Evolutionary conservation across 2,888 invertebrate genomes (phyloP).

Genomic region (Ophion ventricosus): DNA sequence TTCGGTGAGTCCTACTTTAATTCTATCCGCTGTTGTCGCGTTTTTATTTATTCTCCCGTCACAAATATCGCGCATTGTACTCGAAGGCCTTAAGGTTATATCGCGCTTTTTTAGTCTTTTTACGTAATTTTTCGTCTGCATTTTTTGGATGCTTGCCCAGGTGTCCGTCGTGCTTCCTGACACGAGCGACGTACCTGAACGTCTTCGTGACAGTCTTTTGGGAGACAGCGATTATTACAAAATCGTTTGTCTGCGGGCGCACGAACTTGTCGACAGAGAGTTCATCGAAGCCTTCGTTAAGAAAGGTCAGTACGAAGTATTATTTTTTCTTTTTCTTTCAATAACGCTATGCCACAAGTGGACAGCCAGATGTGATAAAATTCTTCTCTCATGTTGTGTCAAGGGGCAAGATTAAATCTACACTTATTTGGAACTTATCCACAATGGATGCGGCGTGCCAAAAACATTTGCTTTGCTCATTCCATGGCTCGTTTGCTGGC

Average conservation of each 20-base stretch:
- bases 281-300: slow-evolving; percentile 86
- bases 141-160: slow-evolving; percentile 81
- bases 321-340: slow-evolving; percentile 35
- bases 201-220: slow-evolving; percentile 80
- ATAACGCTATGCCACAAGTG: background rate
- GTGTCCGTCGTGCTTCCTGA: slow-evolving; percentile 85
- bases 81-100: slow-evolving; percentile 42
- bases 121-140: slow-evolving; percentile 73
- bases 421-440: slow-evolving; percentile 45
- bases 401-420: slow-evolving; percentile 25
- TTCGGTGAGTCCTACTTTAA: slow-evolving; percentile 82
- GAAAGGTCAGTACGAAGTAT: slow-evolving; percentile 82
- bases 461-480: slow-evolving; percentile 11
- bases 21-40: background rate
- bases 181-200: slow-evolving; percentile 81
- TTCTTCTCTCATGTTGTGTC: background rate
- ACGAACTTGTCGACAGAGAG: slow-evolving; percentile 83
- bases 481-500: background rate
- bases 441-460: slow-evolving; percentile 41
- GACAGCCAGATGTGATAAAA: background rate
- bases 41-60: background rate
- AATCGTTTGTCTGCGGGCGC: slow-evolving; percentile 82
- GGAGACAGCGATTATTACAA: slow-evolving; percentile 85
- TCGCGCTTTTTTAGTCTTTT: slow-evolving; percentile 64
- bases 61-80: slow-evolving; percentile 49